Evolutionary conservation across 2,113 vertebrate species (phyloP).

Genomic region (Uria lomvia): DNA sequence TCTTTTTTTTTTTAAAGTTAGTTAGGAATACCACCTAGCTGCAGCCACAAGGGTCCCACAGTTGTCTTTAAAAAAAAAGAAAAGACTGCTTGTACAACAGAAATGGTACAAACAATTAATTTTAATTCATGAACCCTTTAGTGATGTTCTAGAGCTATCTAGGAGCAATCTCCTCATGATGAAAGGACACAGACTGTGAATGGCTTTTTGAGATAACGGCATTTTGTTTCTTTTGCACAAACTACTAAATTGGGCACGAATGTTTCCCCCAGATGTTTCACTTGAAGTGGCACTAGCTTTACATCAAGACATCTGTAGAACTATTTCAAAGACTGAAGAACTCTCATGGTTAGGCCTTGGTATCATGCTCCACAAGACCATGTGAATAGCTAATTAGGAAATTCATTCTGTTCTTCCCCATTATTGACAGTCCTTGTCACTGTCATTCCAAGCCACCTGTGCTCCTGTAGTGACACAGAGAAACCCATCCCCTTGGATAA

Average conservation of each 20-base stretch:
- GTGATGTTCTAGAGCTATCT: background rate
- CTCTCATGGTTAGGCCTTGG: background rate
- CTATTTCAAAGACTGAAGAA: background rate
- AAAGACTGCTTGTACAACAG: background rate
- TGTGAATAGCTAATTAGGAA: background rate
- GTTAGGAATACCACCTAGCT: background rate
- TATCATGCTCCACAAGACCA: background rate
- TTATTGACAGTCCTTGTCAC: background rate
- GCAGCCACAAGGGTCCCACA: background rate
- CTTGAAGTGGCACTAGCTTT: background rate
- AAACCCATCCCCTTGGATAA: background rate
- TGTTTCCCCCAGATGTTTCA: background rate
- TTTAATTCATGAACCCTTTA: background rate
- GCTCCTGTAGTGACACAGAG: constrained; percentile 54
- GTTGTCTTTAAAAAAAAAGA: background rate
- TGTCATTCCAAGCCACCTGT: background rate
- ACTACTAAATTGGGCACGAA: background rate
- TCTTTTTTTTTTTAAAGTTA: background rate
- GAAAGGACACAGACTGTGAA: background rate
- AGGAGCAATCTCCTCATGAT: background rate
- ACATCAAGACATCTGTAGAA: background rate
- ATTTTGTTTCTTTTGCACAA: background rate
- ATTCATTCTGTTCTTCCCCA: background rate
- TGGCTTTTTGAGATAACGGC: background rate
- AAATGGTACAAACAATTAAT: background rate